Base-by-base conservation (phyloP, 2,888 invertebrate species). In the Lysandra coridon region DNA sequence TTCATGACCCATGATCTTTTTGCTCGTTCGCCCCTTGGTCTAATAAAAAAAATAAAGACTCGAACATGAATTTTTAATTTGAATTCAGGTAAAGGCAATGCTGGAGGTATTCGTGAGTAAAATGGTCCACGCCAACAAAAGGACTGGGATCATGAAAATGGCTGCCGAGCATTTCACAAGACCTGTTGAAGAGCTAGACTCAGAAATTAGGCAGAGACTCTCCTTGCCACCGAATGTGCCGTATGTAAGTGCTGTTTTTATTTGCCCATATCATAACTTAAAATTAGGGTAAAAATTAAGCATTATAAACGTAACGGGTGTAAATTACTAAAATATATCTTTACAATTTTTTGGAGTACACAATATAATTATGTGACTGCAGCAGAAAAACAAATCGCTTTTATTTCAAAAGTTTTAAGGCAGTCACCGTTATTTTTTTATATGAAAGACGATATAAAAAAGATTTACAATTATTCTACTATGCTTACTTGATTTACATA, bases 71-170 rank as follows among this genome's bases (percentile, higher is more conserved):
- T 30, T 30, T 37, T 69, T 69, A 33, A 14, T 33, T 69, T 69
- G 2, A n/a, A 57, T 79, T 83, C 81, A 93, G 93, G 85, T 93
- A 4, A 85, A 83, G 82, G 89, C 90, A 6, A 85, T 91, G 87
- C 78, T 91, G 2, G 85, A 88, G 49, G 79, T 87, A n/a, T 91
- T 89, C 75, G 81, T 91, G 4, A 81, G 87, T 57, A 87, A 88
- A 83, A 87, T 88, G 84, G 81, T 85, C 0, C 82, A 81, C 33
- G 81, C 78, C 2, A 81, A 82, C 10, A 91, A 87, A 81, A 87
- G 85, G 49, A 89, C 88, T 78, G 83, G 81, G 2, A 79, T 87
- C 76, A 80, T 90, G n/a, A 87, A 83, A 78, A 87, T 88, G 78
- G 88, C 91, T 4, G 88, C 87, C 0, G 81, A 85, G 49, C 85